Percentiles rank a stretch among this genome's conserved stretches.
Conservation (phyloP, 2,113 vertebrate species). For the Casuarius casuarius region DNA sequence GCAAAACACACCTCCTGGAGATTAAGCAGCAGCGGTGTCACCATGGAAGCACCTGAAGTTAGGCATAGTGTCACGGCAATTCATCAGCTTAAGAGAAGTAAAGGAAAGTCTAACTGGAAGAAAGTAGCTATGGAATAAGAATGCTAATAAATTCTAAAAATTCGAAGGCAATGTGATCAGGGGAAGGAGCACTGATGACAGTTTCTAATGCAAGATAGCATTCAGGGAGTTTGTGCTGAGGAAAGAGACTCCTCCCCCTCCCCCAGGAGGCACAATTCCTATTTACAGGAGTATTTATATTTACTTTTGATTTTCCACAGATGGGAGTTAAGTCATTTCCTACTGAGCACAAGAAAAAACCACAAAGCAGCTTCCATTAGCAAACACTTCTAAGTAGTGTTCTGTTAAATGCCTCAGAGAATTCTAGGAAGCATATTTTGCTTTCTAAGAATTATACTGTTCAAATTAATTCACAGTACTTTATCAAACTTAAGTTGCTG, state of each 20-base stretch:
- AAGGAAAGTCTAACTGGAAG: not conserved
- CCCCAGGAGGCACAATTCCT: not conserved
- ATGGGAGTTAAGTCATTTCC: not conserved
- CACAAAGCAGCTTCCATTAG: not conserved
- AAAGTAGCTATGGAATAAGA: not conserved
- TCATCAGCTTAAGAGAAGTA: not conserved
- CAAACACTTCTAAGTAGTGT: not conserved
- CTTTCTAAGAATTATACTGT: conserved; percentile 72
- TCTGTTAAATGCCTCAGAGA: not conserved
- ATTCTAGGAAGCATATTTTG: conserved; percentile 65
- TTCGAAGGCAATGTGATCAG: not conserved
- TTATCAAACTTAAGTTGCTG: not conserved
- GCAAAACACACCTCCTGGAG: not conserved
- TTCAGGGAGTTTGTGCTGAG: not conserved
- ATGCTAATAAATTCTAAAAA: not conserved
- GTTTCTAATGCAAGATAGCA: not conserved
- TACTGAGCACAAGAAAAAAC: not conserved
- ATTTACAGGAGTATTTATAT: not conserved
- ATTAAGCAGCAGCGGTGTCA: not conserved
- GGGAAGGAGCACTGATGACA: not conserved
- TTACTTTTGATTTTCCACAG: not conserved
- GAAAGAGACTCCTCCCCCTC: not conserved
- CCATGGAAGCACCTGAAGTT: not conserved
- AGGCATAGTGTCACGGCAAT: not conserved
- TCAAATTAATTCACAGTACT: conserved; percentile 5